phyloP scores from a whole-genome alignment of 2,888 invertebrate species.

The Ormyrus rosae region DNA sequence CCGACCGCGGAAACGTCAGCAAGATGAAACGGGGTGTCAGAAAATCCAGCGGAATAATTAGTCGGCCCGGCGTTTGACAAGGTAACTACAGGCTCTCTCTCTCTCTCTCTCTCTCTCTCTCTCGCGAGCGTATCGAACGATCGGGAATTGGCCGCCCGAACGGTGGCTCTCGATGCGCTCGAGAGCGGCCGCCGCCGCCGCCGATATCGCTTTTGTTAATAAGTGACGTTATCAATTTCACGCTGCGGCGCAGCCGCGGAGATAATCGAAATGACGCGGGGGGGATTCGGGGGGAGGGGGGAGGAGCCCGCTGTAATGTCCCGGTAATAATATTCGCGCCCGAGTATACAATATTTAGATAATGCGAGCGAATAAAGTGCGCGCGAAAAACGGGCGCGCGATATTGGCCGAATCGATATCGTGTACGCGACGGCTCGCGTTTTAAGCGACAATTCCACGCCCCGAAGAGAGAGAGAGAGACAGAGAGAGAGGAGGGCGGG shows the following conservation, averaged over 20 bases:
- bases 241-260: slow-evolving; percentile 22
- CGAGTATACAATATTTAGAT: slow-evolving; percentile 32
- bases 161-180: not conserved
- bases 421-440: not conserved
- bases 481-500: too few species aligned
- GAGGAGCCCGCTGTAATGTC: slow-evolving; percentile 1
- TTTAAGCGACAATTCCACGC: too few species aligned
- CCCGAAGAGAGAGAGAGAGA: too few species aligned
- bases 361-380: slow-evolving; percentile 8
- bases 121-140: slow-evolving; percentile 22
- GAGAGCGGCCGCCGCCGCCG: not conserved
- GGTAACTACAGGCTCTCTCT: slow-evolving; percentile 39
- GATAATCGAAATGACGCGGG: slow-evolving; percentile 44
- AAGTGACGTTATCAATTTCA: slow-evolving; percentile 58
- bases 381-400: not conserved
- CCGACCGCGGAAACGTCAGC: slow-evolving; percentile 41
- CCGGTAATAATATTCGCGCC: slow-evolving; percentile 38
- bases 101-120: not conserved
- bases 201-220: slow-evolving; percentile 54
- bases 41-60: slow-evolving; percentile 49
- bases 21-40: slow-evolving; percentile 35
- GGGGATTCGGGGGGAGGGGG: too few species aligned
- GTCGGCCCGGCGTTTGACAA: slow-evolving; percentile 39
- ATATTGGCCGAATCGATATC: slow-evolving; percentile 8
- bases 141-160: slow-evolving; percentile 24